Base-by-base conservation (phyloP, 2,797 vertebrate genomes). In the Danio jaintianensis region DNA sequence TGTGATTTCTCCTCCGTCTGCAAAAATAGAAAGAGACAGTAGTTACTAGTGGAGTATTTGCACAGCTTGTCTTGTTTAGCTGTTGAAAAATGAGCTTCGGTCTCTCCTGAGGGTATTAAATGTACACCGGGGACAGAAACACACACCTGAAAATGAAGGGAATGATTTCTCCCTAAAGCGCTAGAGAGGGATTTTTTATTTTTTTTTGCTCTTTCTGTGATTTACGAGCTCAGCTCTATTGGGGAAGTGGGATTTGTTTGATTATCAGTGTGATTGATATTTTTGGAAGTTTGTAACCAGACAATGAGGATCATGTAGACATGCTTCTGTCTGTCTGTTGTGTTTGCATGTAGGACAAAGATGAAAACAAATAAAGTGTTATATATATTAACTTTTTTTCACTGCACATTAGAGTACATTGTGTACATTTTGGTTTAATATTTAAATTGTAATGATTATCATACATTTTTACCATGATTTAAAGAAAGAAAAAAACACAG, bases 1-100 rank as follows among this genome's bases (percentile, higher is more conserved):
- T 98, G 97, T 78, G 96, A 98, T 84, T 99, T 99, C 91, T 99
- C 98, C 90, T 99, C 98, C 4, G 97, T 97, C 98, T 99, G 89
- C 38, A 86, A 89, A 84, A 80, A 75, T 59, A 90, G 82, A 89
- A 47, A 68, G 13, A 83, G 9, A 81, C 68, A 4, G 61, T 50
- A 42, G 52, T 71, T 42, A 22, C 11, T 45, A 1, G 50, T 20
- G 3, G 64, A 4, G 9, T 45, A 53, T 63, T 73, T 77, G 18
- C 72, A 62, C 38, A 53, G 36, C 71, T 59, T 75, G 62, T 52
- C 22, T 38, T 50, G 42, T 63, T 40, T 42, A 52, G 16, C 15
- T 11, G 29, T 20, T 45, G 74, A 68, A 58, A 78, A 78, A 68
- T 20, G 42, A 78, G 53, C 75, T 59, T 40, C 52, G 58, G 69